Conservation (phyloP, 2,888 invertebrate species). For the Himalopsyche kuldschensis region DNA sequence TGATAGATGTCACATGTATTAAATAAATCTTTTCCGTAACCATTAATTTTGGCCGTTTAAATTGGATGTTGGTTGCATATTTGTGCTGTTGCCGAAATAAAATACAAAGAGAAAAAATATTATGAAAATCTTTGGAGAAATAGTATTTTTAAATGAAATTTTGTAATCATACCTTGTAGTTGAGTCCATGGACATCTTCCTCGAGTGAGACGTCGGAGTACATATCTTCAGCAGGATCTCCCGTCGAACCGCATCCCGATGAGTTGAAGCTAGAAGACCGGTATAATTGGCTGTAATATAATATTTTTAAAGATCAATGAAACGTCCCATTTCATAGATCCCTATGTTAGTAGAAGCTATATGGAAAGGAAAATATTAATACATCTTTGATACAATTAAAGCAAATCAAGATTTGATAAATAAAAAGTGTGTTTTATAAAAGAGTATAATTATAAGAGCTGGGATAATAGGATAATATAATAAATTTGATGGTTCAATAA, state of each 20-base stretch:
- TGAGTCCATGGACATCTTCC: slow-evolving; percentile 92
- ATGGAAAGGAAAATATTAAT: not conserved
- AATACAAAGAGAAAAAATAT: too few species aligned
- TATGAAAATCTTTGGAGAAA: too few species aligned
- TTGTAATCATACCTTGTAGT: slow-evolving; percentile 73
- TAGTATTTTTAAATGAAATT: too few species aligned
- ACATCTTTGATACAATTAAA: not conserved
- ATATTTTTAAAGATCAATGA: slow-evolving; percentile 1
- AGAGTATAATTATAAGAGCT: too few species aligned
- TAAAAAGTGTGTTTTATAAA: too few species aligned
- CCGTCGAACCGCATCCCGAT: slow-evolving; percentile 87
- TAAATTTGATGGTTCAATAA: not conserved
- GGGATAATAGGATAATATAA: too few species aligned
- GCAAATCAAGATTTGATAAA: not conserved
- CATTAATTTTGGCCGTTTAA: too few species aligned
- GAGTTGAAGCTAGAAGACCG: slow-evolving; percentile 93
- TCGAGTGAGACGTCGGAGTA: slow-evolving; percentile 91
- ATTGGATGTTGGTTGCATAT: too few species aligned
- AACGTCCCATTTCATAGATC: not conserved
- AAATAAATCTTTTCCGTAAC: too few species aligned
- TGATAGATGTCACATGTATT: too few species aligned
- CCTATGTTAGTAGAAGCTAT: not conserved
- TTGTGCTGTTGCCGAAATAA: too few species aligned
- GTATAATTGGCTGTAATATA: slow-evolving; percentile 78
- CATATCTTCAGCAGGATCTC: slow-evolving; percentile 92